Percentiles rank a stretch among this genome's conserved stretches.
Conservation (phyloP, 2,888 invertebrate species). For the Torymus texanus region DNA sequence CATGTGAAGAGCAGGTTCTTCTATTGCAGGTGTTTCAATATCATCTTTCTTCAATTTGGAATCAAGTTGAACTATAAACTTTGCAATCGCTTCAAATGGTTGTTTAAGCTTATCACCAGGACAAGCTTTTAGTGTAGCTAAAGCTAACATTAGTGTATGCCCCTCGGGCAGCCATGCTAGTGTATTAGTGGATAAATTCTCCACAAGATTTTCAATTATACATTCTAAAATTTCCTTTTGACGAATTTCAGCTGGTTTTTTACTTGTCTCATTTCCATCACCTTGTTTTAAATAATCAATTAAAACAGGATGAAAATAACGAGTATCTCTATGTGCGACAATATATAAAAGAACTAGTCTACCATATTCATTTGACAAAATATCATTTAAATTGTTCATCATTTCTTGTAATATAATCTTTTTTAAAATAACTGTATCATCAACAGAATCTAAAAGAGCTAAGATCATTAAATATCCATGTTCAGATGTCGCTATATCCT, state of each 20-base stretch:
- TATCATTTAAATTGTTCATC: slow-evolving; percentile 80
- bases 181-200: slow-evolving; percentile 78
- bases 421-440: slow-evolving; percentile 93
- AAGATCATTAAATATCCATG: slow-evolving; percentile 90
- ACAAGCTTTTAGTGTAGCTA: slow-evolving; percentile 83
- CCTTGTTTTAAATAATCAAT: slow-evolving; percentile 85
- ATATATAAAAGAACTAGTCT: slow-evolving; percentile 92
- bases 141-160: slow-evolving; percentile 82
- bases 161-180: slow-evolving; percentile 83
- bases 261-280: slow-evolving; percentile 82
- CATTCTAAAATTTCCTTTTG: slow-evolving; percentile 83
- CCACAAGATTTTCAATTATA: slow-evolving; percentile 79
- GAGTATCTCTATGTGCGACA: slow-evolving; percentile 86
- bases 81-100: slow-evolving; percentile 75
- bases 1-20: slow-evolving; percentile 86
- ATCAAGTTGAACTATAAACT: slow-evolving; percentile 75
- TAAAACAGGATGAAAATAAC: slow-evolving; percentile 89
- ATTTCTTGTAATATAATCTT: slow-evolving; percentile 87
- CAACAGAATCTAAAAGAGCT: slow-evolving; percentile 90
- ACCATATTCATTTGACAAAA: slow-evolving; percentile 88
- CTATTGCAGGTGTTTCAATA: slow-evolving; percentile 76
- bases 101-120: slow-evolving; percentile 73
- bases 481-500: slow-evolving; percentile 89
- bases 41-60: slow-evolving; percentile 72
- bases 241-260: slow-evolving; percentile 82